Conservation (phyloP, 2,888 invertebrate genomes). For the Cephus rjabovi region DNA sequence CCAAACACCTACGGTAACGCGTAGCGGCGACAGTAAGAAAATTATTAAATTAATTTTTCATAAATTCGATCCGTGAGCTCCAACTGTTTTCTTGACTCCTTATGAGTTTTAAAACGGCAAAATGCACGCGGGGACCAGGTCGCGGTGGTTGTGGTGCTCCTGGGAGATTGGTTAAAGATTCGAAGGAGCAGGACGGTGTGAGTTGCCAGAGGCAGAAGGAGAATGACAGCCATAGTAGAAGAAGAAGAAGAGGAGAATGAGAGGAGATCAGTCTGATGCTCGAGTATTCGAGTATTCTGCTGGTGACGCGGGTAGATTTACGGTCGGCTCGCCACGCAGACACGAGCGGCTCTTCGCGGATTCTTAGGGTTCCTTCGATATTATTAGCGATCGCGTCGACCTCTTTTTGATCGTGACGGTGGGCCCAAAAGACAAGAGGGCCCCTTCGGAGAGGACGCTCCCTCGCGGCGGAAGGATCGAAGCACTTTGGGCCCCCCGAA, state of each 20-base stretch:
- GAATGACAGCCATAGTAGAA: background rate
- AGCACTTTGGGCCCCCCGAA: background rate
- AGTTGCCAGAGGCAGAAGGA: background rate
- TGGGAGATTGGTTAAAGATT: background rate
- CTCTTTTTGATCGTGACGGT: constrained; percentile 56
- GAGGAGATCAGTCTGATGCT: background rate
- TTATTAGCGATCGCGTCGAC: constrained; percentile 61
- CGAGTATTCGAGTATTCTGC: constrained; percentile 47
- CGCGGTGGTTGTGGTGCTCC: background rate
- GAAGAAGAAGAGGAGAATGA: background rate
- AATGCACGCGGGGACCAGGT: background rate
- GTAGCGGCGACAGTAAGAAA: background rate
- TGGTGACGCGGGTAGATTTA: constrained; percentile 61
- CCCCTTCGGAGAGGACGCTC: background rate
- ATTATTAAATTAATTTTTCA: background rate
- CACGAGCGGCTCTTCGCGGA: constrained; percentile 60
- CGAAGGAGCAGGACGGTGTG: background rate
- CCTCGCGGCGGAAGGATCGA: background rate
- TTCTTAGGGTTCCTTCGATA: constrained; percentile 62
- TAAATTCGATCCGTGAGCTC: background rate
- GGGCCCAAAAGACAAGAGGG: background rate
- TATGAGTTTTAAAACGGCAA: background rate
- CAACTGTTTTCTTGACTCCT: background rate
- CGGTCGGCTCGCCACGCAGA: constrained; percentile 61
- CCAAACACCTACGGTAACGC: background rate